Evolutionary conservation across 2,797 vertebrate species (phyloP).

Genomic region (Anisognathus igniventris): DNA sequence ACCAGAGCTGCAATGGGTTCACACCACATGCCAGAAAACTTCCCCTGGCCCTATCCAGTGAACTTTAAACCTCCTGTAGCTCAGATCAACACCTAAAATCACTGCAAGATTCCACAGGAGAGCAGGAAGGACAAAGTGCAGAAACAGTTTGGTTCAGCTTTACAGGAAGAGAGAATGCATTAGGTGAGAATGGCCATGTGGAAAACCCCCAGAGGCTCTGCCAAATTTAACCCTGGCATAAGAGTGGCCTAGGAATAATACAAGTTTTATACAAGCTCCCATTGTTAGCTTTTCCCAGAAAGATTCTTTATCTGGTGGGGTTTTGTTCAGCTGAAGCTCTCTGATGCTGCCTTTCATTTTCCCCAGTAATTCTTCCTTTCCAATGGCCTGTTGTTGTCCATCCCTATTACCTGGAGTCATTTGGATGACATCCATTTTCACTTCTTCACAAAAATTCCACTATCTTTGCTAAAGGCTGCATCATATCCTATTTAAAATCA

Average conservation of each 20-base stretch:
- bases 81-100: neutral
- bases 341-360: neutral
- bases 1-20: neutral
- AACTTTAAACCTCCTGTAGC: neutral
- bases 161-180: neutral
- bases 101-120: neutral
- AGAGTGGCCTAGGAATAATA: neutral
- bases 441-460: neutral
- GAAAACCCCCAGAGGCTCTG: neutral
- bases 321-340: neutral
- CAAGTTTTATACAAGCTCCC: neutral
- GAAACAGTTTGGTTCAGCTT: neutral
- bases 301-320: neutral
- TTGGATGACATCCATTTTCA: neutral
- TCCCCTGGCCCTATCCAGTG: neutral
- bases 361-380: neutral
- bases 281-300: neutral
- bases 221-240: neutral
- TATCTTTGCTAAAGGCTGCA: neutral
- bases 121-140: neutral
- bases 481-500: neutral
- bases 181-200: neutral
- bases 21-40: neutral
- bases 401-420: neutral
- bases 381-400: neutral